phyloP scores from a whole-genome alignment of 2,797 vertebrate species.

The Rachycentron canadum region DNA sequence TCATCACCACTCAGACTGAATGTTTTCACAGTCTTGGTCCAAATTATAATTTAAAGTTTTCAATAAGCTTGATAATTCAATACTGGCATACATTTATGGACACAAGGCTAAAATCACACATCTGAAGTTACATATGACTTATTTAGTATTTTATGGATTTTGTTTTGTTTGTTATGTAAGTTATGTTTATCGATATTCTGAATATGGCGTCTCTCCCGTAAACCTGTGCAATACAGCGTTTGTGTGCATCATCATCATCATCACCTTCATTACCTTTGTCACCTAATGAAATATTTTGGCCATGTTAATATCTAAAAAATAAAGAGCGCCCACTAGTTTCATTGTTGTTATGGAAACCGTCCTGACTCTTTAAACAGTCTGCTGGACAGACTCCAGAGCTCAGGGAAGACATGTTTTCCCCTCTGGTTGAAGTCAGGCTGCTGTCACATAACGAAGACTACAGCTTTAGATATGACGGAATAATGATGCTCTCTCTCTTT shows the following conservation, averaged over 20 bases:
- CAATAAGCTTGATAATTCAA: too few relatives aligned
- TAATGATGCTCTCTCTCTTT: conserved; percentile 4
- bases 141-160: too few relatives aligned
- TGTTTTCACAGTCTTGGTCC: background rate
- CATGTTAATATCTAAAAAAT: background rate
- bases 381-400: conserved; percentile 24
- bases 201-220: too few relatives aligned
- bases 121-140: background rate
- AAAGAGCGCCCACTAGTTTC: background rate
- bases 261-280: background rate
- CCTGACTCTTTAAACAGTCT: conserved; percentile 12
- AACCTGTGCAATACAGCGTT: too few relatives aligned
- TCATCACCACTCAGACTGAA: background rate
- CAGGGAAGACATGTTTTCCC: background rate
- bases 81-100: too few relatives aligned
- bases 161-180: too few relatives aligned
- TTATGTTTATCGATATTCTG: too few relatives aligned
- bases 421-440: conserved; percentile 3
- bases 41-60: background rate
- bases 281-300: background rate
- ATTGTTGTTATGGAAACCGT: conserved; percentile 28
- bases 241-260: too few relatives aligned
- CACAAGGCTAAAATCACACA: too few relatives aligned
- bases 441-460: conserved; percentile 19
- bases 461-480: background rate